Conservation (phyloP, 2,888 invertebrate genomes). For the Lordiphosa andalusiaca region DNA sequence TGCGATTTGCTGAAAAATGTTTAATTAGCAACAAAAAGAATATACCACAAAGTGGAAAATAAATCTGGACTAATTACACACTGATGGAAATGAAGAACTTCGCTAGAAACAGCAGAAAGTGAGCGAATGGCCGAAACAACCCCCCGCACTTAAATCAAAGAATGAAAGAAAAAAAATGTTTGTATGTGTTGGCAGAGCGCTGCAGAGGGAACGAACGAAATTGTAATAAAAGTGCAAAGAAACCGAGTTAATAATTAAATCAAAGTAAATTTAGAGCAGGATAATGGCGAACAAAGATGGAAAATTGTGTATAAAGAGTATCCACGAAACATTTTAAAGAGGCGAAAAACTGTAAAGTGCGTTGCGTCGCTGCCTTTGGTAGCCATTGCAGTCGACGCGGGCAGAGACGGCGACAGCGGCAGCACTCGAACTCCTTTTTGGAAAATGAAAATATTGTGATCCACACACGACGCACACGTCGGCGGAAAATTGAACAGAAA, state of each 20-base stretch:
- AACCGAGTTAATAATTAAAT: constrained; percentile 15
- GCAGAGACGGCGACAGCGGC: constrained; percentile 5
- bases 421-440: constrained; percentile 13
- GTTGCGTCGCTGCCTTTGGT: constrained; percentile 64
- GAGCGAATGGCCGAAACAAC: constrained; percentile 50
- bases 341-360: constrained; percentile 58
- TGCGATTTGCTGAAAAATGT: constrained; percentile 61
- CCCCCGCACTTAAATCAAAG: constrained; percentile 65
- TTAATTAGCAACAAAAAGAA: constrained; percentile 65
- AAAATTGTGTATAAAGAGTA: constrained; percentile 10
- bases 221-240: constrained; percentile 15
- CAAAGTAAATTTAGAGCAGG: not conserved
- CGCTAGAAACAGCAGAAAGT: constrained; percentile 13
- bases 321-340: constrained; percentile 20
- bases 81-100: constrained; percentile 16
- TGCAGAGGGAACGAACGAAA: constrained; percentile 36
- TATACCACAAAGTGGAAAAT: constrained; percentile 35
- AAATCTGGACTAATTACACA: constrained; percentile 17
- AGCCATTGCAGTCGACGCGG: constrained; percentile 49
- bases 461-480: constrained; percentile 5
- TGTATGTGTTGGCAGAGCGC: constrained; percentile 63
- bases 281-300: not conserved
- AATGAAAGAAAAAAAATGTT: constrained; percentile 40
- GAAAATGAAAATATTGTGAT: constrained; percentile 16
- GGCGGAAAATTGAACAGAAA: constrained; percentile 4